Percentiles rank a stretch among this genome's conserved stretches.
Evolutionary conservation across 2,797 vertebrate genomes (phyloP).

Genomic region (Intellagama lesueurii): DNA sequence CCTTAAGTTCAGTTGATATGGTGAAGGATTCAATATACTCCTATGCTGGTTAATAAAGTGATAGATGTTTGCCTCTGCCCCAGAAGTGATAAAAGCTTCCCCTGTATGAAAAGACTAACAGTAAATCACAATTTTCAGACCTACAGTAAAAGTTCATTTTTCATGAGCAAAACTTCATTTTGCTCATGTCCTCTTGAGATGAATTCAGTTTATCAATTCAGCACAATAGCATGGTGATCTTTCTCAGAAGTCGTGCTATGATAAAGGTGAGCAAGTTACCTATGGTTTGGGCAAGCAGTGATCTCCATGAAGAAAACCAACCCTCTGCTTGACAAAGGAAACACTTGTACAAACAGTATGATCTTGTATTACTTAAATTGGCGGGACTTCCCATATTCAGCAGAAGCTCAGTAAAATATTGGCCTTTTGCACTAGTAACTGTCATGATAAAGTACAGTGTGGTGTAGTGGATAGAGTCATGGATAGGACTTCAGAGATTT

Average conservation of each 20-base stretch:
- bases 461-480: no score
- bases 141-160: no score
- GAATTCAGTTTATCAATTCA: neutral
- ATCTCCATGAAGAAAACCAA: no score
- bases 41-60: neutral
- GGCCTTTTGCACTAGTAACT: no score
- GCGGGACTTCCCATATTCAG: no score
- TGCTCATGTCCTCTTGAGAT: neutral
- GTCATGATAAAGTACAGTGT: no score
- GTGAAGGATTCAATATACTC: neutral
- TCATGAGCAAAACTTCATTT: neutral
- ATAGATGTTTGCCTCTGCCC: neutral
- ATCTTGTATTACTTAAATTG: no score
- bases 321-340: no score
- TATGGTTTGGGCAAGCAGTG: neutral
- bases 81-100: neutral
- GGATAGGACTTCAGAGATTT: no score
- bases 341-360: no score
- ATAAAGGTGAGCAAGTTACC: neutral
- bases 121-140: neutral
- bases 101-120: neutral
- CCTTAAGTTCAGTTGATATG: neutral
- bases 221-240: neutral
- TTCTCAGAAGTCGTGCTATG: neutral
- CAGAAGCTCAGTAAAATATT: no score